Evolutionary conservation across 1,140 invertebrate genomes (phyloP).

Genomic region (Spodoptera frugiperda): DNA sequence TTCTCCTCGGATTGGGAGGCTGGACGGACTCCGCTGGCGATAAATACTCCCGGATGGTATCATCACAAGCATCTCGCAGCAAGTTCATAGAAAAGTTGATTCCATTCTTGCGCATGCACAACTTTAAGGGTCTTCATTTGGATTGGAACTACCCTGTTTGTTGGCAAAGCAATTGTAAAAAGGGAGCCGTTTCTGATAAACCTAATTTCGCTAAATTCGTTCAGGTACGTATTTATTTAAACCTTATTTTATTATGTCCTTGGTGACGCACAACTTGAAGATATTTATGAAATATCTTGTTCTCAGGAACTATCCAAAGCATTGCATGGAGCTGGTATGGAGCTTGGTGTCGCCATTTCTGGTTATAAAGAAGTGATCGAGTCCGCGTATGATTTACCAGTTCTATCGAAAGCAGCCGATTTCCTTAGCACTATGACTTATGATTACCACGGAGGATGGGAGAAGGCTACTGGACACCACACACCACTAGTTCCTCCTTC

Average conservation of each 20-base stretch:
- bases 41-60: constrained; percentile 93
- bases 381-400: constrained; percentile 91
- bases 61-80: constrained; percentile 87
- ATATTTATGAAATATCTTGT: constrained; percentile 22
- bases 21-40: constrained; percentile 95
- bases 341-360: constrained; percentile 94
- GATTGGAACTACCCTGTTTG: constrained; percentile 97
- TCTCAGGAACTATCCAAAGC: constrained; percentile 91
- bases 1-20: constrained; percentile 94
- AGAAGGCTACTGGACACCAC: constrained; percentile 92
- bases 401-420: constrained; percentile 90
- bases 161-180: constrained; percentile 95
- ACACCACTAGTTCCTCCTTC: constrained; percentile 90
- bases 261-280: neutral
- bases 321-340: constrained; percentile 90
- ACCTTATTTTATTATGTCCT: neutral
- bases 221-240: constrained; percentile 81
- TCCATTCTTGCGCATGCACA: constrained; percentile 90
- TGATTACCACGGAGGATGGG: constrained; percentile 96
- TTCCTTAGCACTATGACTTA: constrained; percentile 96
- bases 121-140: constrained; percentile 93
- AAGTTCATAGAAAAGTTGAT: constrained; percentile 90
- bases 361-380: constrained; percentile 96
- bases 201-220: constrained; percentile 92
- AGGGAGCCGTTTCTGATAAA: constrained; percentile 91